A percentile compares a stretch with the other conserved stretches of the same genome.
phyloP scores from a whole-genome alignment of 1,140 invertebrate genomes.

The Aradophagus sp. region DNA sequence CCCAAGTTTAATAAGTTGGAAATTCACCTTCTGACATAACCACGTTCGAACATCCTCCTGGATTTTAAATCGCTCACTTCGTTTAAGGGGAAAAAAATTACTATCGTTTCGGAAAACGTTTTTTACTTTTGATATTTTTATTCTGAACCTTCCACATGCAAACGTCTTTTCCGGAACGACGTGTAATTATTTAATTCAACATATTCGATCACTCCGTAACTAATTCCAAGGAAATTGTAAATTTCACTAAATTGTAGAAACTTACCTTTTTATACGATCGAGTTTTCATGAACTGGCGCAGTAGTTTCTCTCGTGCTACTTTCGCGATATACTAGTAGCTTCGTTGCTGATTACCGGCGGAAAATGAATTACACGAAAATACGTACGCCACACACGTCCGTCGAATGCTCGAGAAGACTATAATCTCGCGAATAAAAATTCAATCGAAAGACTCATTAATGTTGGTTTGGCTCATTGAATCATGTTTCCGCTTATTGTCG shows the following conservation, averaged over 20 bases:
- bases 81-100: too few species aligned
- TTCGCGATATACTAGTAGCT: conserved; percentile 26
- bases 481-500: conserved; percentile 9
- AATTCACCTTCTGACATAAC: too few species aligned
- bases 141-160: too few species aligned
- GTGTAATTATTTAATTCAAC: too few species aligned
- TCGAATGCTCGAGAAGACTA: conserved; percentile 18
- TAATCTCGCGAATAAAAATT: conserved; percentile 41
- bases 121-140: too few species aligned
- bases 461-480: conserved; percentile 26
- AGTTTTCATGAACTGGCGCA: conserved; percentile 30
- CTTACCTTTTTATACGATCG: conserved; percentile 24
- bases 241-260: conserved; percentile 27
- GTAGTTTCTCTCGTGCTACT: conserved; percentile 27
- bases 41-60: too few species aligned
- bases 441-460: conserved; percentile 37
- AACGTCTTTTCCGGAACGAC: too few species aligned
- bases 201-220: too few species aligned
- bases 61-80: too few species aligned
- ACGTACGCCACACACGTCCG: conserved; percentile 35
- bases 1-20: too few species aligned
- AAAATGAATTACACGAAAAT: conserved; percentile 27
- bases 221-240: too few species aligned
- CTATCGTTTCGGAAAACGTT: too few species aligned
- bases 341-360: conserved; percentile 36